A percentile compares a stretch with the other conserved stretches of the same genome.
phyloP scores from a whole-genome alignment of 2,888 invertebrate genomes.

The Lasioglossum malachurum region DNA sequence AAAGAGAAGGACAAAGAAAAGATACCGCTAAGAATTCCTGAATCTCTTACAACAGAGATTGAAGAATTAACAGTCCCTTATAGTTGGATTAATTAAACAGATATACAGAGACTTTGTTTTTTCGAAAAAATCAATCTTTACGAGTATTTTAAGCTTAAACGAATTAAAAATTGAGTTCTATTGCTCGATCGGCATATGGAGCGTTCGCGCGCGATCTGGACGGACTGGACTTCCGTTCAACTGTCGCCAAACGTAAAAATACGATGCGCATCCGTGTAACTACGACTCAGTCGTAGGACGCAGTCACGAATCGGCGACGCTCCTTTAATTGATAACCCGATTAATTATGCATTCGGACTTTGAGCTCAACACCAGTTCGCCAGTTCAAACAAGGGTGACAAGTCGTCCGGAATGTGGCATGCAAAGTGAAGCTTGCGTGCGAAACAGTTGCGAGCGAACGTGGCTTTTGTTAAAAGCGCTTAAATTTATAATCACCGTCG shows the following conservation, averaged over 20 bases:
- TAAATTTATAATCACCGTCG: slow-evolving; percentile 71
- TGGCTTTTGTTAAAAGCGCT: slow-evolving; percentile 74
- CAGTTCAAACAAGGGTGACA: slow-evolving; percentile 74
- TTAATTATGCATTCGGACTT: slow-evolving; percentile 75
- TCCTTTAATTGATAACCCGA: slow-evolving; percentile 74
- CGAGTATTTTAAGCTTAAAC: background rate
- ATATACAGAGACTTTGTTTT: too few relatives aligned
- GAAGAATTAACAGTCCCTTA: background rate
- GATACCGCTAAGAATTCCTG: background rate
- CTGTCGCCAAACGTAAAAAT: background rate
- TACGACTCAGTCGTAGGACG: slow-evolving; percentile 18
- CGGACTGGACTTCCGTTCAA: background rate
- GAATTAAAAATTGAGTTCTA: background rate
- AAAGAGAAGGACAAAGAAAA: too few relatives aligned
- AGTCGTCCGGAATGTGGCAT: slow-evolving; percentile 72
- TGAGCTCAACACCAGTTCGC: slow-evolving; percentile 66
- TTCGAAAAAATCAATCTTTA: too few relatives aligned
- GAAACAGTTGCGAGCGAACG: slow-evolving; percentile 65
- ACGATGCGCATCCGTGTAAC: slow-evolving; percentile 26
- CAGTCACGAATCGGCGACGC: slow-evolving; percentile 57
- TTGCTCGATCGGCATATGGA: background rate
- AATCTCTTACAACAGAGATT: background rate
- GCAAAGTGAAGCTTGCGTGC: slow-evolving; percentile 74
- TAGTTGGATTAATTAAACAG: too few relatives aligned
- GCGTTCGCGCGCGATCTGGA: background rate